These are phyloP conservation scores for Dione juno DNA, from an alignment of 2,888 invertebrate genomes.

Conservation along the genomic window DNA sequence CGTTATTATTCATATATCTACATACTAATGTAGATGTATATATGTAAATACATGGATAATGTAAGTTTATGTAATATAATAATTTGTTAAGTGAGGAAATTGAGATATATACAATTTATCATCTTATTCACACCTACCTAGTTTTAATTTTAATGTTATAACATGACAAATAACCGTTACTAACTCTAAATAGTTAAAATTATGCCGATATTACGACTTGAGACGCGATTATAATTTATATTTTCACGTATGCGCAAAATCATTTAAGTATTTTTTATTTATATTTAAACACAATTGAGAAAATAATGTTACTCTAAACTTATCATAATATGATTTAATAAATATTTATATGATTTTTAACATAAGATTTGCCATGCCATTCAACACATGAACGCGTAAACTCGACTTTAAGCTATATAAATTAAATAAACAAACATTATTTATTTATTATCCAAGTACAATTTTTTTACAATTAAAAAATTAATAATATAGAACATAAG, in stretches of 20 bases:
- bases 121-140: constrained; percentile 14
- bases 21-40: neutral
- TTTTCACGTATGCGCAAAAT: constrained; percentile 1
- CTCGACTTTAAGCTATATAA: constrained; percentile 14
- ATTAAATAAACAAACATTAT: neutral
- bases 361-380: constrained; percentile 8
- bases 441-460: constrained; percentile 36
- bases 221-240: neutral
- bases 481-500: constrained; percentile 21
- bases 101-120: constrained; percentile 4
- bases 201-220: neutral
- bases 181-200: constrained; percentile 7
- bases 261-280: neutral
- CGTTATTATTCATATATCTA: neutral
- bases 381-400: constrained; percentile 9
- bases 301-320: neutral
- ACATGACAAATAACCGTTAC: constrained; percentile 11
- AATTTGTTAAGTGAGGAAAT: neutral
- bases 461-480: constrained; percentile 29
- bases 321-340: neutral
- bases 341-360: constrained; percentile 10
- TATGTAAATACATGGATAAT: neutral
- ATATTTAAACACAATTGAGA: neutral
- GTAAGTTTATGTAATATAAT: neutral
- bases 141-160: constrained; percentile 11